Conservation (phyloP, 2,797 vertebrate genomes). For the Remorina albescens region DNA sequence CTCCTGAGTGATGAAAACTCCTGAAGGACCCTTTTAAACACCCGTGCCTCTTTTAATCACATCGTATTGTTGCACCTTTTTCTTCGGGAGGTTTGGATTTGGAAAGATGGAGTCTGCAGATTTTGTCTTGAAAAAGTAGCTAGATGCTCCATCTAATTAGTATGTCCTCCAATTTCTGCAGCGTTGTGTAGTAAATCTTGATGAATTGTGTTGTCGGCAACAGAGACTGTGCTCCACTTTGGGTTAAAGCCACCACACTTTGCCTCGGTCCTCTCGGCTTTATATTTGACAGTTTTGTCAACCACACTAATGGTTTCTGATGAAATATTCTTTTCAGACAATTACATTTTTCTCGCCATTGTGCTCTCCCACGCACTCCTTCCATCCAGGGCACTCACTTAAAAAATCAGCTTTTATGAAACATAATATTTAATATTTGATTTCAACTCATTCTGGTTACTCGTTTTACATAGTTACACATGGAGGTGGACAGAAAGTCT, state of each 20-base stretch:
- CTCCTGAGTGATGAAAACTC: too few relatives aligned
- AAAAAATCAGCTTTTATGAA: conserved; percentile 25
- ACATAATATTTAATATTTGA: background rate
- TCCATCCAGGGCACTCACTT: conserved; percentile 1
- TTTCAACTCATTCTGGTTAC: background rate
- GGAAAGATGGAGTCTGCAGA: too few relatives aligned
- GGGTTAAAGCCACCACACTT: background rate
- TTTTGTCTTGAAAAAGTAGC: background rate
- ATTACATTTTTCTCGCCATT: conserved; percentile 22
- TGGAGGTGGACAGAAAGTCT: background rate
- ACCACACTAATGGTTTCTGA: conserved; percentile 12
- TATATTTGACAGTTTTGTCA: background rate
- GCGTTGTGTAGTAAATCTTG: background rate
- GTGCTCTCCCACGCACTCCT: conserved; percentile 15
- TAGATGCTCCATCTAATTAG: background rate
- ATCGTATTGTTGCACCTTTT: too few relatives aligned
- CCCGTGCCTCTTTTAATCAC: too few relatives aligned
- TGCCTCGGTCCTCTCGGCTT: background rate
- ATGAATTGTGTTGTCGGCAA: background rate
- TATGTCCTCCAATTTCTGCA: background rate
- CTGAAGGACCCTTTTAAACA: too few relatives aligned
- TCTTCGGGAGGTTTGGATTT: too few relatives aligned
- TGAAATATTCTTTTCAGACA: conserved; percentile 39
- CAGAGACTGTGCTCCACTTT: background rate
- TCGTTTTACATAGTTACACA: background rate